Evolutionary conservation across 2,888 invertebrate genomes (phyloP).

Genomic region (Pristionchus mayeri): DNA sequence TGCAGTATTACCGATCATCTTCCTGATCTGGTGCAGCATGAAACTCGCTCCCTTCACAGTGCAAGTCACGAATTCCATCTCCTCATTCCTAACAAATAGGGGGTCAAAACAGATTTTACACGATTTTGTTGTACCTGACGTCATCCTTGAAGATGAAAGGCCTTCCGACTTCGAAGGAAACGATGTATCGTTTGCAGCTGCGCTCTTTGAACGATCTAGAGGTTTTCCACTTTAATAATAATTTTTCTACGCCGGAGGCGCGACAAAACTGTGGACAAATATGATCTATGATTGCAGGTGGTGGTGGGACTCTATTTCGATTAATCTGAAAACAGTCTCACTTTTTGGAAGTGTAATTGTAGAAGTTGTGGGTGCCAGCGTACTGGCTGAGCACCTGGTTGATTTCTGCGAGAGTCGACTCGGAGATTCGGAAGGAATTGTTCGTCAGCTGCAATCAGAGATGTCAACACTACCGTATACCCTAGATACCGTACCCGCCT

Average conservation of each 20-base stretch:
- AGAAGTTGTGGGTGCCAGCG: slow-evolving; percentile 88
- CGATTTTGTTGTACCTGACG: background rate
- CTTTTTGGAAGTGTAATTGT: slow-evolving; percentile 96
- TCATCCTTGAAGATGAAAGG: slow-evolving; percentile 81
- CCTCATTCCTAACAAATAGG: slow-evolving; percentile 80
- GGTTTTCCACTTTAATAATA: no score
- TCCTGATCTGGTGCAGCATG: slow-evolving; percentile 98
- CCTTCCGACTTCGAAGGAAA: slow-evolving; percentile 84
- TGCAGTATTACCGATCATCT: slow-evolving; percentile 86
- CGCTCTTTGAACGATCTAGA: slow-evolving; percentile 87
- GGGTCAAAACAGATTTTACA: no score
- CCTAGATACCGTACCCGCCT: no score
- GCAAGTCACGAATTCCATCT: slow-evolving; percentile 88
- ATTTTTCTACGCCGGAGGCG: no score
- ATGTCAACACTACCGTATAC: background rate
- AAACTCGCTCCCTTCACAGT: slow-evolving; percentile 95
- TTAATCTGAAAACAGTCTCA: slow-evolving; percentile 78
- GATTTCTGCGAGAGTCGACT: slow-evolving; percentile 82
- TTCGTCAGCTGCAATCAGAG: slow-evolving; percentile 61
- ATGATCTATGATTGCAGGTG: no score
- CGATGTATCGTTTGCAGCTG: slow-evolving; percentile 89
- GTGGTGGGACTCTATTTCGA: background rate
- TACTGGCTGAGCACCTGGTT: slow-evolving; percentile 84
- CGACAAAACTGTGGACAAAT: no score
- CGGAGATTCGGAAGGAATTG: slow-evolving; percentile 64